Evolutionary conservation across 1,140 invertebrate genomes (phyloP).

Genomic region (Nixonia krombeini): DNA sequence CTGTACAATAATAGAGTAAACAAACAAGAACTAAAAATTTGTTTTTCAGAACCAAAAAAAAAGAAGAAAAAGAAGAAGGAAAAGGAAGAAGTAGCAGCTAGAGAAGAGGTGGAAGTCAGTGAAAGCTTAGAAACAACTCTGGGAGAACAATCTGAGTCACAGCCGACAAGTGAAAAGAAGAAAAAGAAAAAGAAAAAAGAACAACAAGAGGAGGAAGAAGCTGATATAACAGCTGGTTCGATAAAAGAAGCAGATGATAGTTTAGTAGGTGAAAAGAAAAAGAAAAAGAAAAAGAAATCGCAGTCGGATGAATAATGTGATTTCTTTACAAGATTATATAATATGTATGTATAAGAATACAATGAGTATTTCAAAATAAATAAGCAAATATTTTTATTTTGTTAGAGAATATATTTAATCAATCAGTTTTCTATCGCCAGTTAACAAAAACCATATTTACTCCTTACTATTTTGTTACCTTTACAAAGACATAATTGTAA

Average conservation of each 20-base stretch:
- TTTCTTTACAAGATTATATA: not conserved
- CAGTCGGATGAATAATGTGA: constrained; percentile 41
- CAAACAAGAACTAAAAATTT: not conserved
- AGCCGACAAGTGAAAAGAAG: constrained; percentile 28
- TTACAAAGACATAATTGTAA: no score
- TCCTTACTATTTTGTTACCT: no score
- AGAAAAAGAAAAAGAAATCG: constrained; percentile 67
- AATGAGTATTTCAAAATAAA: no score
- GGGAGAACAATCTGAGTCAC: not conserved
- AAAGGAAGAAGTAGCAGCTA: constrained; percentile 59
- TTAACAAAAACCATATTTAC: no score
- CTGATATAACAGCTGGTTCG: constrained; percentile 15
- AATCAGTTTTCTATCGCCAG: no score
- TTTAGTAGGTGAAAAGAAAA: constrained; percentile 52
- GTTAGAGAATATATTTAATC: not conserved
- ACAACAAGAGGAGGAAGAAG: constrained; percentile 7
- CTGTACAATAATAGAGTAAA: not conserved
- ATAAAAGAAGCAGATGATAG: constrained; percentile 11
- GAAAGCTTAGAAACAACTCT: constrained; percentile 40
- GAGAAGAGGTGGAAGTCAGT: no score
- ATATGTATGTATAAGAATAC: no score
- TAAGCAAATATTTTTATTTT: not conserved
- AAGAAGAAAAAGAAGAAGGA: constrained; percentile 68
- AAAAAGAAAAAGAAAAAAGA: constrained; percentile 21
- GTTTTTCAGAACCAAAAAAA: constrained; percentile 52